These are phyloP conservation scores for Anguilla megastoma DNA, from an alignment of 2,797 vertebrate genomes.

Conservation along the genomic window DNA sequence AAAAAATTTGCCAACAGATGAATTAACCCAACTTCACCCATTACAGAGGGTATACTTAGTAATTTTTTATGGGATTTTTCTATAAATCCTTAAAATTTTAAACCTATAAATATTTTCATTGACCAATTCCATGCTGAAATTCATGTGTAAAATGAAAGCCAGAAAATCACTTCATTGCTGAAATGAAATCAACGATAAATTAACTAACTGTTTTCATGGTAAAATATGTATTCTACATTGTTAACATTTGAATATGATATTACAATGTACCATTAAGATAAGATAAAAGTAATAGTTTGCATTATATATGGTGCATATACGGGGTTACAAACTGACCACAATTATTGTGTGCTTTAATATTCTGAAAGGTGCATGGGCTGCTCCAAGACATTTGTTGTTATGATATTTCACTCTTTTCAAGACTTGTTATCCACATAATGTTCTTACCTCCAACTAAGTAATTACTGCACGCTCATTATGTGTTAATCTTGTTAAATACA, in stretches of 20 bases:
- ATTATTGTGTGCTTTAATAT: neutral
- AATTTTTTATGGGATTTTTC: slow-evolving; percentile 20
- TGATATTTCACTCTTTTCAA: neutral
- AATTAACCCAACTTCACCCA: slow-evolving; percentile 20
- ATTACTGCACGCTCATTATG: neutral
- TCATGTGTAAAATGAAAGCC: slow-evolving; percentile 15
- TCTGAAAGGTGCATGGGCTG: neutral
- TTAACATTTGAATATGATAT: neutral
- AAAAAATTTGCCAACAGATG: slow-evolving; percentile 18
- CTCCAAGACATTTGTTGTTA: neutral
- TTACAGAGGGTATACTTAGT: slow-evolving; percentile 15
- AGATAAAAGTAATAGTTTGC: neutral
- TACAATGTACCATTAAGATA: neutral
- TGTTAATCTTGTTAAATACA: neutral
- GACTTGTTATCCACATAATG: neutral
- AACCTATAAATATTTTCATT: slow-evolving; percentile 25
- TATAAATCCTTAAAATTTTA: slow-evolving; percentile 15
- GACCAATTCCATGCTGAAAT: neutral
- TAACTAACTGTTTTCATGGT: neutral
- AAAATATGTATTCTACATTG: neutral
- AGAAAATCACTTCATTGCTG: slow-evolving; percentile 17
- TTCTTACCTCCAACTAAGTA: neutral
- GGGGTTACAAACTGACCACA: too few species aligned
- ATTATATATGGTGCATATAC: too few species aligned
- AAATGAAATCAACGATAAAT: neutral